phyloP scores from a whole-genome alignment of 2,113 vertebrate genomes.

The Tetrax tetrax region DNA sequence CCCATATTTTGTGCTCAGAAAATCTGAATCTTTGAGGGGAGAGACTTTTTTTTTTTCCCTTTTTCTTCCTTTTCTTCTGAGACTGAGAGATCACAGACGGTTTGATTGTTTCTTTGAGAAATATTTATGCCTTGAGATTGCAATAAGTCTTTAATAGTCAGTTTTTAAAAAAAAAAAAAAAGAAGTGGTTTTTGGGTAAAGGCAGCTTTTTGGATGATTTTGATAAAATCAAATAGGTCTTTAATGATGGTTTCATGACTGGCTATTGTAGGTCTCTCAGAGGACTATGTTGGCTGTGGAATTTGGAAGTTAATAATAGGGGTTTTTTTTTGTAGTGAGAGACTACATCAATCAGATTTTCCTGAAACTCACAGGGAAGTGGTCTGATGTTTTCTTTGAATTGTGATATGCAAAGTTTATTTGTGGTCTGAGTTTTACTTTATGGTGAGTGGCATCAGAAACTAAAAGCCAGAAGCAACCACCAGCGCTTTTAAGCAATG shows the following conservation, averaged over 20 bases:
- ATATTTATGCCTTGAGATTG: neutral
- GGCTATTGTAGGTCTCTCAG: neutral
- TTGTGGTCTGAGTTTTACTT: neutral
- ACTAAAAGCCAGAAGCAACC: neutral
- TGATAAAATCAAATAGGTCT: neutral
- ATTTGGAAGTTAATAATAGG: neutral
- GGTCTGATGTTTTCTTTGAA: neutral
- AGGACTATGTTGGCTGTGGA: neutral
- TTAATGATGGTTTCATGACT: neutral
- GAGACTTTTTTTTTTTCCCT: neutral
- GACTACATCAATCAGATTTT: neutral
- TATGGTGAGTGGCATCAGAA: neutral
- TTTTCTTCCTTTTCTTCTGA: neutral
- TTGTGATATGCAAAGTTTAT: neutral
- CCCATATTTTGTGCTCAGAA: neutral
- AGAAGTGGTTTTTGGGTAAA: neutral
- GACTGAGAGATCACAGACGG: neutral
- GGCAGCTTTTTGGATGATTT: neutral
- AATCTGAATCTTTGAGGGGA: neutral
- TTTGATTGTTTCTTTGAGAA: neutral
- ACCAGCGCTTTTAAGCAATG: fast-evolving
- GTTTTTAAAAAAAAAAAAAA: too few relatives aligned
- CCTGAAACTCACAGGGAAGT: neutral
- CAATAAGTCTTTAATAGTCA: neutral
- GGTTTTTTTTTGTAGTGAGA: neutral